Base-by-base conservation (phyloP, 2,888 invertebrate species). In the Parochlus steinenii region DNA sequence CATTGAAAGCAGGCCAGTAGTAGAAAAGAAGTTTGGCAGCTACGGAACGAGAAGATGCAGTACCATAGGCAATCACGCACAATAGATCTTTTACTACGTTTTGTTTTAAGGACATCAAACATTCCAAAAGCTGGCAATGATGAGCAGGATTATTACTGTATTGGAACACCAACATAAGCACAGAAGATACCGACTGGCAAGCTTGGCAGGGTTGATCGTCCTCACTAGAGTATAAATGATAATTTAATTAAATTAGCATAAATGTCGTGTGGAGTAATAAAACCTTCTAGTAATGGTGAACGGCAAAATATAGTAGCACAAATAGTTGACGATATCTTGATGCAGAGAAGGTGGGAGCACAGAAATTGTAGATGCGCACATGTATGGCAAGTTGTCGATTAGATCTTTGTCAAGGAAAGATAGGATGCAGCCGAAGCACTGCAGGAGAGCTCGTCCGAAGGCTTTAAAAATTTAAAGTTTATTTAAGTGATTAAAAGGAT, bases 1-100 rank as follows among this genome's bases (percentile, higher is more conserved):
- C 83, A 59, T 95, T 92, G 50, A 97, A 82, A 4, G 93, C 85
- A 4, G 98, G 98, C 95, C 97, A 98, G 58, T 98, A 98, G 64
- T 95, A 92, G 62, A 98, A 97, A 31, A 98, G 69, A 24, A 98
- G 67, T 61, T 95, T 92, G 34, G 92, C 92, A 2, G 97, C 97
- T 1, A 92, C 89, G n/a, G 87, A 76, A 33, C 93, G 64, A 1
- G 95, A 86, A 33, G 82, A 79, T 43, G 86, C 78, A 1, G 97
- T 93, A 28, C 98, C 98, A 58, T 95, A 89, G 8, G 97, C 95
- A 43, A 97, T 83, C 20, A 95, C 92, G 54, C 87, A 85, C 20
- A 98, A 65, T 40, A 98, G 71, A 56, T 98, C 95, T 60, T 85
- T 86, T 28, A 89, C 79, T 8, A 93, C 78, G 43, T 81, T 76